Evolutionary conservation across 2,888 invertebrate species (phyloP).

Genomic region (Heliconius charithonia): DNA sequence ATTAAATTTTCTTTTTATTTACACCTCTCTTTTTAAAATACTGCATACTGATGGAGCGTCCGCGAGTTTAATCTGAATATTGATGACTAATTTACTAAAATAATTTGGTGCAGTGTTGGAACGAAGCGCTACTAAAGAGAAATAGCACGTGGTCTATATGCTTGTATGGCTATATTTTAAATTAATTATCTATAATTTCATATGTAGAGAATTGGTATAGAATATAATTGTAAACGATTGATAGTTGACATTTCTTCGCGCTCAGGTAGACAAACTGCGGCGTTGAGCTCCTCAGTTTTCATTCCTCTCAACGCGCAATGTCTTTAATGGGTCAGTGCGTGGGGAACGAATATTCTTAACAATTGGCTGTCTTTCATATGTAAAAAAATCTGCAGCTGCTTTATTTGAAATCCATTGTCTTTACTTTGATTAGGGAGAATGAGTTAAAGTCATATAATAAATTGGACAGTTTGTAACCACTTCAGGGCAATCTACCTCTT

Average conservation of each 20-base stretch:
- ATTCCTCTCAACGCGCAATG: not conserved
- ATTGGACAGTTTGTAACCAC: no score
- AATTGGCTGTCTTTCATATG: not conserved
- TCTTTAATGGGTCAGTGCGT: not conserved
- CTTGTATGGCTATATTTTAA: not conserved
- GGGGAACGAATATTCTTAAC: not conserved
- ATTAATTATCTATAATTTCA: not conserved
- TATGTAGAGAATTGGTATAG: not conserved
- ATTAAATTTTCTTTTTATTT: constrained; percentile 7
- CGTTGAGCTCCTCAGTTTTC: not conserved
- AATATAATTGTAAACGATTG: not conserved
- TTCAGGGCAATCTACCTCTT: no score
- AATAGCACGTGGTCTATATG: constrained; percentile 13
- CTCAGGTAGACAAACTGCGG: not conserved
- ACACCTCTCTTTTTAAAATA: not conserved
- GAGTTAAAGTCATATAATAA: no score
- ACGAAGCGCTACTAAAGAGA: constrained; percentile 31
- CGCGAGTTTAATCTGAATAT: constrained; percentile 41
- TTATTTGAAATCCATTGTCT: no score
- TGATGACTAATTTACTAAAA: constrained; percentile 44
- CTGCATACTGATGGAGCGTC: constrained; percentile 20
- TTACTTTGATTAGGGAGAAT: no score
- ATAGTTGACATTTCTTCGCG: not conserved
- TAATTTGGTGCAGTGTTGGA: constrained; percentile 37
- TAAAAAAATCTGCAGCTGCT: no score